Evolutionary conservation across 2,113 vertebrate genomes (phyloP), one percentile per base, ranked within the genome.

Genomic region (Ardeotis arabs): DNA sequence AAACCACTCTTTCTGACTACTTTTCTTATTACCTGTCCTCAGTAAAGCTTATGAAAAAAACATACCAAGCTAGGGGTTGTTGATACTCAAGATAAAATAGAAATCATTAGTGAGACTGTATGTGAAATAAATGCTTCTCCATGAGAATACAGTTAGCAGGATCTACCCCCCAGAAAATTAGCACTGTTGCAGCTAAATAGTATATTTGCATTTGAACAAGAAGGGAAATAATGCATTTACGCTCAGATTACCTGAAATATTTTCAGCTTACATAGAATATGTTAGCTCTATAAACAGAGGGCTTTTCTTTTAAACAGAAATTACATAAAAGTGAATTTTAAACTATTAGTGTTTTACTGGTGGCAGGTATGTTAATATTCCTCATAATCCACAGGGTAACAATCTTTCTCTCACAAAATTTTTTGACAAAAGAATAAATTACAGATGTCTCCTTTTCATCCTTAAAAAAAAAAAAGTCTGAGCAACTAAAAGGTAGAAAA

Each of bases 401-500:
- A 85, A 89, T 16, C 45, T 84, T 84, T 59, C 62, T 64, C 27
- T 70, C 60, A 80, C 64, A 84, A 93, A 80, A 82, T 33, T 69
- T 29, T 66, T 59, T 77, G 33, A 73, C 69, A 58, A 74, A 90
- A 92, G 72, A 88, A 95, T 88, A 87, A 84, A 72, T 66, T 66
- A 41, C 64, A 90, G 67, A 90, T 68, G 72, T 81, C 91, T 74
- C 23, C 31, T 60, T 22, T 35, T 55, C 74, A 47, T 64, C 12
- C 59, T 47, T 69, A 31, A 35, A 31, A 68, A 44, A 75, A 49
- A 33, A 63, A 7, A 52, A 2, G 6, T 69, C 63, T 64, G 63
- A 93, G 86, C 81, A 83, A 87, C 82, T 78, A 78, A 73, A 92
- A 92, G 33, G 72, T 29, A 78, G 59, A 83, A 93, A 93, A 93